These are phyloP conservation scores for Volucella inanis DNA, from an alignment of 2,888 invertebrate genomes.

Conservation along the genomic window DNA sequence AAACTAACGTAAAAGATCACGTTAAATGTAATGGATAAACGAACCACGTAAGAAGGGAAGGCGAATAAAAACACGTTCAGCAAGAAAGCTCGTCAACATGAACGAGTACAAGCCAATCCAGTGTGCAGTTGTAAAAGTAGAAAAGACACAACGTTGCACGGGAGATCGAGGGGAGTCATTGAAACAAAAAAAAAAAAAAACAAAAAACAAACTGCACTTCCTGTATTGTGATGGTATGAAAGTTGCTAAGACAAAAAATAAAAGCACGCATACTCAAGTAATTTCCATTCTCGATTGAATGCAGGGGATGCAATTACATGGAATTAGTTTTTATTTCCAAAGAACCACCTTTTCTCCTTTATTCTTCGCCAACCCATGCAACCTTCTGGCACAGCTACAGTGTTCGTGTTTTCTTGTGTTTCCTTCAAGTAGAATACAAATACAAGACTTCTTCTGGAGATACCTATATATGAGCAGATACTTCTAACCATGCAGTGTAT, in stretches of 20 bases:
- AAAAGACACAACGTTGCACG: not conserved
- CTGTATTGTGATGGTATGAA: conserved; percentile 23
- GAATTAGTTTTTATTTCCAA: conserved; percentile 49
- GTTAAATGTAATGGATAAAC: conserved; percentile 41
- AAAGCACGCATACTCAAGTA: conserved; percentile 55
- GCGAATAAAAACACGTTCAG: conserved; percentile 1
- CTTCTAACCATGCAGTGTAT: too few relatives aligned
- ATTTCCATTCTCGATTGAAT: conserved; percentile 64
- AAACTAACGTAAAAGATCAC: conserved; percentile 52
- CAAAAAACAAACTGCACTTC: conserved; percentile 49
- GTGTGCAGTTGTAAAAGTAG: not conserved
- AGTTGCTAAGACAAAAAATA: not conserved
- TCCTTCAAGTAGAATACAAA: conserved; percentile 2
- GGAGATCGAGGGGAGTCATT: not conserved
- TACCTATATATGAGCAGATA: not conserved
- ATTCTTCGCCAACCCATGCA: too few relatives aligned
- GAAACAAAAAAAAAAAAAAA: conserved; percentile 13
- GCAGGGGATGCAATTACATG: conserved; percentile 62
- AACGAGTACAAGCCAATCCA: conserved; percentile 22
- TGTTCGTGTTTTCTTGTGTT: conserved; percentile 8
- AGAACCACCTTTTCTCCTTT: conserved; percentile 6
- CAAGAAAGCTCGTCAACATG: conserved; percentile 14
- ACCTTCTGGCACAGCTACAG: conserved; percentile 1
- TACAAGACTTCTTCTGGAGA: conserved; percentile 17
- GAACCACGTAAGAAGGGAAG: not conserved